Conservation (phyloP, 1,140 invertebrate species). For the Lordiphosa stackelbergi region DNA sequence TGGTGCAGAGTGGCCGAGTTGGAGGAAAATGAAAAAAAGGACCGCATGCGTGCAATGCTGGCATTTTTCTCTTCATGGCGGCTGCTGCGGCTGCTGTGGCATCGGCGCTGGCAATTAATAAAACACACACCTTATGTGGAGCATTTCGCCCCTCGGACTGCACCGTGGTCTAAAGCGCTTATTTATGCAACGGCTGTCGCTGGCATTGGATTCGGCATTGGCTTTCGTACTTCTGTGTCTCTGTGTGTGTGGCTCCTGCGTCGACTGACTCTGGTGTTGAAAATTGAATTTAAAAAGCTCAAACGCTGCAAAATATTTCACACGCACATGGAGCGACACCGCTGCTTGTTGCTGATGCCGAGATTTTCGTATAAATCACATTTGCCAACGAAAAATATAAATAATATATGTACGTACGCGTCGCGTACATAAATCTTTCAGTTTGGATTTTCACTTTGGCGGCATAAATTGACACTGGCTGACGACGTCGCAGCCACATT, state of each 20-base stretch:
- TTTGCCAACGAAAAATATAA: conserved; percentile 59
- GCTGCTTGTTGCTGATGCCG: conserved; percentile 30
- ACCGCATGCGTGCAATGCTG: conserved; percentile 65
- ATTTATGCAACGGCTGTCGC: conserved; percentile 51
- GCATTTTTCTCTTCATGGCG: conserved; percentile 57
- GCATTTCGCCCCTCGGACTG: conserved; percentile 26
- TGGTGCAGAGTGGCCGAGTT: not conserved
- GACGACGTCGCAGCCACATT: conserved; percentile 49
- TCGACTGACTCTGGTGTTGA: conserved; percentile 9
- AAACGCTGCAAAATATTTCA: conserved; percentile 67
- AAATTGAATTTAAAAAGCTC: conserved; percentile 70
- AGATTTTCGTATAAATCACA: conserved; percentile 71
- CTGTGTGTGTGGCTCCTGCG: conserved; percentile 3
- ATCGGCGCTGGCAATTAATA: conserved; percentile 67
- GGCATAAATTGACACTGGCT: conserved; percentile 74
- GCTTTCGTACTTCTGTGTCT: conserved; percentile 12
- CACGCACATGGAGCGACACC: conserved; percentile 34
- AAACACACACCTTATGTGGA: conserved; percentile 69
- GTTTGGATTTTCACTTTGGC: conserved; percentile 73
- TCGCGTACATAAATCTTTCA: conserved; percentile 68
- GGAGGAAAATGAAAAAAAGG: conserved; percentile 13
- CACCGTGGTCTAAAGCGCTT: conserved; percentile 70
- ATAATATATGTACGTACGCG: conserved; percentile 31
- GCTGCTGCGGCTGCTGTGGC: conserved; percentile 46
- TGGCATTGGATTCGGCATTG: conserved; percentile 21